A percentile compares a stretch with the other conserved stretches of the same genome.
phyloP scores from a whole-genome alignment of 2,113 vertebrate species.

The Macroglossus sobrinus region DNA sequence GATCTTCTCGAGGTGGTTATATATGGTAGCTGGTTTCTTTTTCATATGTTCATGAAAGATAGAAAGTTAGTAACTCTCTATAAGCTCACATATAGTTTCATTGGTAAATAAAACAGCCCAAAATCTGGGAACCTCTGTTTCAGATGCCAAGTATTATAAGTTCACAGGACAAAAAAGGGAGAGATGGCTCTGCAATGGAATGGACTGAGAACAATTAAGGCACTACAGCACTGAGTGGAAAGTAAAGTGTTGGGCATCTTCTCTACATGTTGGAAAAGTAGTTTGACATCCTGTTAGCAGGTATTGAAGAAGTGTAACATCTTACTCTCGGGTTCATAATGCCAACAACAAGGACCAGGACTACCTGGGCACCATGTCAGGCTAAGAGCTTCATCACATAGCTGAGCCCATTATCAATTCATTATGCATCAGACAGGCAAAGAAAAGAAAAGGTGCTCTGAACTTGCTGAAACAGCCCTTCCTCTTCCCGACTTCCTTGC shows the following conservation, averaged over 20 bases:
- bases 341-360: not conserved
- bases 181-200: not conserved
- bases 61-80: not conserved
- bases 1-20: not conserved
- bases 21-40: not conserved
- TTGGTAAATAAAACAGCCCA: not conserved
- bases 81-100: not conserved
- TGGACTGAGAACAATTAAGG: too few relatives aligned
- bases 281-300: not conserved
- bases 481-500: not conserved
- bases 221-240: too few relatives aligned
- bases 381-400: not conserved
- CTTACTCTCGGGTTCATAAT: not conserved
- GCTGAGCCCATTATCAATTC: not conserved
- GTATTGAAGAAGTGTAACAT: not conserved
- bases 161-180: not conserved
- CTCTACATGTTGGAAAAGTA: too few relatives aligned
- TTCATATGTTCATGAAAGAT: not conserved
- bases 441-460: not conserved
- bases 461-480: not conserved
- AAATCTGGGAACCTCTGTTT: not conserved
- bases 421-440: not conserved
- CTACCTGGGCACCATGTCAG: not conserved
- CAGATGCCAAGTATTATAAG: not conserved
- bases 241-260: rapidly evolving